A percentile compares a stretch with the other conserved stretches of the same genome.
Conservation (phyloP, 2,888 invertebrate genomes). For the Thymelicus acteon region DNA sequence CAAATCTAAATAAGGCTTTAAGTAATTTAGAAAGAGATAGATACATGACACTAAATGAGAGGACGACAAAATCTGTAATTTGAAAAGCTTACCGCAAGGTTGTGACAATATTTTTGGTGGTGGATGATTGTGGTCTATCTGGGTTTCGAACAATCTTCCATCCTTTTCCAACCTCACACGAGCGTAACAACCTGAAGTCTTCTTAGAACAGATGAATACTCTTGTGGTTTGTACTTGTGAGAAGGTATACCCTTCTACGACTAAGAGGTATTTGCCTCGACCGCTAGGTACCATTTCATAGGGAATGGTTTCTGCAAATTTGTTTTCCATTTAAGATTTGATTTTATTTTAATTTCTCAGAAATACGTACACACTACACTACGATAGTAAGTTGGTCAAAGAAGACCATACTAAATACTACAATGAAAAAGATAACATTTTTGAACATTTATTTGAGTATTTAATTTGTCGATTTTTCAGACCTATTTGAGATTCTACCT, state of each 20-base stretch:
- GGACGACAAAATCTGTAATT: no score
- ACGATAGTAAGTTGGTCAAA: no score
- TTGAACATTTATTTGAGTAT: neutral
- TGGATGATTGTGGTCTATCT: constrained; percentile 47
- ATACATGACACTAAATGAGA: no score
- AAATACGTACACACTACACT: no score
- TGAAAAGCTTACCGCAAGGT: constrained; percentile 8
- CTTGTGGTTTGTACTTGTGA: constrained; percentile 9
- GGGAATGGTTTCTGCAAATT: constrained; percentile 1
- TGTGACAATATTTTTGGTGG: constrained; percentile 4
- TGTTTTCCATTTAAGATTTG: neutral
- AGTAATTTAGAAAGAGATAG: no score
- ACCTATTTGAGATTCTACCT: no score
- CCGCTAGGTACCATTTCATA: constrained; percentile 12
- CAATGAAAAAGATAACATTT: neutral
- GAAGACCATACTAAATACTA: no score
- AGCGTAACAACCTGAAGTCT: constrained; percentile 41
- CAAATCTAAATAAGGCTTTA: no score
- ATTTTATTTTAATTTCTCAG: no score
- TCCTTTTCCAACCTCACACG: constrained; percentile 41
- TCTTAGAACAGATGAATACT: constrained; percentile 37
- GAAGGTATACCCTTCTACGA: constrained; percentile 12
- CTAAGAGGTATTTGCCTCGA: constrained; percentile 4
- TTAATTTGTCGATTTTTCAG: no score
- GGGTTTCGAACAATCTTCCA: constrained; percentile 35